Percentiles rank a stretch among this genome's conserved stretches.
Evolutionary conservation across 2,113 vertebrate genomes (phyloP).

Genomic region (Malurus alboscapulatus): DNA sequence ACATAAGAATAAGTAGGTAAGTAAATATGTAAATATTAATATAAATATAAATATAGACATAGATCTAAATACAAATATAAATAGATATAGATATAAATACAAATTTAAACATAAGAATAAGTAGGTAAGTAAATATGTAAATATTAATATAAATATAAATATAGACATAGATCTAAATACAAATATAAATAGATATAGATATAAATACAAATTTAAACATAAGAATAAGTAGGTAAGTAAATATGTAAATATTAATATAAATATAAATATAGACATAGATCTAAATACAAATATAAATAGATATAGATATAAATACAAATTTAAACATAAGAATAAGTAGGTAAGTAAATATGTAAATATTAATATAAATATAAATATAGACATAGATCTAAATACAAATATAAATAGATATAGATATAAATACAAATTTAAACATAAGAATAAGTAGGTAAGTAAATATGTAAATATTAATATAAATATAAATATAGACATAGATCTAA

Average conservation of each 20-base stretch:
- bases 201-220: neutral
- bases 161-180: too few species aligned
- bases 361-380: neutral
- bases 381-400: too few species aligned
- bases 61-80: neutral
- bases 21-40: neutral
- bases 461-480: neutral
- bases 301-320: neutral
- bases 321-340: neutral
- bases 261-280: too few species aligned
- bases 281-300: neutral
- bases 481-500: too few species aligned
- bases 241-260: neutral
- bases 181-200: neutral
- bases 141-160: neutral
- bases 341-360: neutral
- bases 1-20: neutral
- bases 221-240: neutral
- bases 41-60: neutral
- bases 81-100: neutral
- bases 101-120: neutral
- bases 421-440: neutral
- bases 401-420: neutral
- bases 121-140: neutral
- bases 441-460: neutral